phyloP scores from a whole-genome alignment of 2,113 vertebrate species.

The Microcebus jonahi region DNA sequence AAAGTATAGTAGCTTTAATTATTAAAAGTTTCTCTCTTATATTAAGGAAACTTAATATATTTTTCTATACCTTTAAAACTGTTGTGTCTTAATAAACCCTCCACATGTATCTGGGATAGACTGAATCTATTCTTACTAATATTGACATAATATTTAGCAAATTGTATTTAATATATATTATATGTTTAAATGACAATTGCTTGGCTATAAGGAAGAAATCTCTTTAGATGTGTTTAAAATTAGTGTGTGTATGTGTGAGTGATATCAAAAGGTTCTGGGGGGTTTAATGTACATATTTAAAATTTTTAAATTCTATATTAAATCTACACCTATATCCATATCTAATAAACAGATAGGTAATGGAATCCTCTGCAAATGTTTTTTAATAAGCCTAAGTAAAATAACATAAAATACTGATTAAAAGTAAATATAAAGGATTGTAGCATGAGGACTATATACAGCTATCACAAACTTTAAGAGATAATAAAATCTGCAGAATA shows the following conservation, averaged over 20 bases:
- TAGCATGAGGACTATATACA: neutral
- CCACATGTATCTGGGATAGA: neutral
- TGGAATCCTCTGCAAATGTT: neutral
- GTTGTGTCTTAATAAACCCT: neutral
- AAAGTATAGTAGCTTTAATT: neutral
- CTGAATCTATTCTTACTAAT: neutral
- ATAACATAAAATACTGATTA: neutral
- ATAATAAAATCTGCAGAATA: neutral
- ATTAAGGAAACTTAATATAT: neutral
- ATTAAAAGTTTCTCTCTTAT: neutral
- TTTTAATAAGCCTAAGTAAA: constrained; percentile 13
- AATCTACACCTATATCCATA: neutral
- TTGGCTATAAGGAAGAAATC: neutral
- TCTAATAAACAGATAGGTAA: neutral
- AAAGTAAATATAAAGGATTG: neutral
- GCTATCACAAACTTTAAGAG: neutral
- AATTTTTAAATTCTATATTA: neutral
- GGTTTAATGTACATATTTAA: neutral
- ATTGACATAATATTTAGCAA: neutral
- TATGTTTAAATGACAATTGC: neutral
- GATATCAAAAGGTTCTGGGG: neutral
- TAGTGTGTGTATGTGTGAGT: neutral
- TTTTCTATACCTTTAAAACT: constrained; percentile 1
- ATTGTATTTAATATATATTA: neutral
- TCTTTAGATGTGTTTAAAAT: constrained; percentile 33